A percentile compares a stretch with the other conserved stretches of the same genome.
These are phyloP conservation scores for Phylloscopus collybita DNA, from an alignment of 2,797 vertebrate species.

Conservation along the genomic window DNA sequence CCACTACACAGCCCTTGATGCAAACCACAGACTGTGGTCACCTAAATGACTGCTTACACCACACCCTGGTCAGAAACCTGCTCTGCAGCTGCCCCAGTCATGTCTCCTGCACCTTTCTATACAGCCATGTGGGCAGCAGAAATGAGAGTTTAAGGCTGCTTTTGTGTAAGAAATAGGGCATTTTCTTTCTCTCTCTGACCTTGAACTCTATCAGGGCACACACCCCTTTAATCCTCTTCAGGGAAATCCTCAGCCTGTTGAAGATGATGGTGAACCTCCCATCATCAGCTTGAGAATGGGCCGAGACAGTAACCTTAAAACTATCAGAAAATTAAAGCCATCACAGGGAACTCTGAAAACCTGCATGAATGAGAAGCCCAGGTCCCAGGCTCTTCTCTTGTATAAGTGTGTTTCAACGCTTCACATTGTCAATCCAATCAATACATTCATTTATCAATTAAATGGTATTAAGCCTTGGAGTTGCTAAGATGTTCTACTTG, in stretches of 20 bases:
- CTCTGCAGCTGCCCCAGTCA: not conserved
- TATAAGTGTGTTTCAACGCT: not conserved
- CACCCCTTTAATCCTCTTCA: not conserved
- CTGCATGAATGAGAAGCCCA: not conserved
- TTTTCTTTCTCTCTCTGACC: not conserved
- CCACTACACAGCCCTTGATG: not conserved
- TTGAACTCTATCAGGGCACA: not conserved
- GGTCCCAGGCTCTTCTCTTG: not conserved
- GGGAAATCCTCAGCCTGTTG: not conserved
- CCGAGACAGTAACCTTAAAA: not conserved
- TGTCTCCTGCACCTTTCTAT: not conserved
- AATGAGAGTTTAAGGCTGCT: not conserved
- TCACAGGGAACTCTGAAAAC: not conserved
- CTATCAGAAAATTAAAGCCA: not conserved
- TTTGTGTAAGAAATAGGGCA: not conserved
- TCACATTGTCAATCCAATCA: accelerated
- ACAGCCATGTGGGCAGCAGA: accelerated
- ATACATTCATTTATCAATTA: not conserved
- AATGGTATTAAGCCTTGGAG: not conserved
- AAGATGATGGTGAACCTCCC: not conserved
- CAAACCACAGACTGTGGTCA: not conserved
- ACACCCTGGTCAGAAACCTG: accelerated
- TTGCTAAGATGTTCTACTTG: not conserved
- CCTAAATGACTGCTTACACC: not conserved
- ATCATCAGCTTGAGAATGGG: not conserved